Base-by-base conservation (phyloP, 2,797 vertebrate genomes). In the Peromyscus melanophrys region DNA sequence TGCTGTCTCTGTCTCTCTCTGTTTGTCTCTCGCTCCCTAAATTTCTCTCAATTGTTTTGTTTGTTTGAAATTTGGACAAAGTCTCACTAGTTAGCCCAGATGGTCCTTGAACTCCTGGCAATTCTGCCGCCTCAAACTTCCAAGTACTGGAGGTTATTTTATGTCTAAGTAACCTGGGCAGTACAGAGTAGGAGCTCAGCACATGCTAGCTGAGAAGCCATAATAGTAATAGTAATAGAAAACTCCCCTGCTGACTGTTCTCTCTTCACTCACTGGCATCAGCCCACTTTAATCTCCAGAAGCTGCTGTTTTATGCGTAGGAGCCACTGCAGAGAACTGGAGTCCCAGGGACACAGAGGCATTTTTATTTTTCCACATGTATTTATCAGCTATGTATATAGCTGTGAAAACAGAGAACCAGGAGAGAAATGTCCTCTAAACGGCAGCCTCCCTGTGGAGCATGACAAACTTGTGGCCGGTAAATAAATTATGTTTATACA, bases 351-450 rank as follows among this genome's bases (percentile, higher is more conserved):
- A 97, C 90, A 19, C 75, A 84, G 92, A 82, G 94, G n/a, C 57
- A 96, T 97, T 95, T 97, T 96, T 94, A 96, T 97, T 97, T 97
- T 95, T 86, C 95, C 95, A 96, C 96, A 92, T 77, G 17, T 92
- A 65, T 92, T 96, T 96, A 96, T 95, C 95, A 90, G 76, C 67
- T 97, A 57, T 93, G 85, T 85, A 21, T 86, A 59, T 83, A 94
- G 82, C 86, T 98, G 57, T 85, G 93, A 97, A 98, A 98, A 95
- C 92, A 97, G 97, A 98, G 71, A 86, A 97, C 43, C 94, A n/a
- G 96, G 40, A 49, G 37, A 97, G 95, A 84, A 90, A 96, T 97
- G 59, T 55, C 96, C 77, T 97, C 84, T 88, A 98, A 98, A 98
- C 92, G 85, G 97, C 73, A 96, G 12, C 23, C 40, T 97, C 96